Base-by-base conservation (phyloP, 2,888 invertebrate species). In the Microplitis deprimator region DNA sequence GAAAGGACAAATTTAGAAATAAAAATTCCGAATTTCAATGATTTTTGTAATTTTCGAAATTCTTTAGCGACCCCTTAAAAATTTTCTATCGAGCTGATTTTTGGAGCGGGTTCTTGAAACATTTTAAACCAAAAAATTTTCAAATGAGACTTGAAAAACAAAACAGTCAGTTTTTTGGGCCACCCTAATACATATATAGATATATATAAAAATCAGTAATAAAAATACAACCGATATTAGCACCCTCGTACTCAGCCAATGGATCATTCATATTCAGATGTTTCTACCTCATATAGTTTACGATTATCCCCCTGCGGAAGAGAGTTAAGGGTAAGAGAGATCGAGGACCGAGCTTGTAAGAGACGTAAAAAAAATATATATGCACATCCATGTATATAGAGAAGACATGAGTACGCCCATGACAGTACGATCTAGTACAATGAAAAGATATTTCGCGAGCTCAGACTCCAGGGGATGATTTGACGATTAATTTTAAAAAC, bases 281-380 rank as follows among this genome's bases (percentile, higher is more conserved):
- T 86, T 88, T 88, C 88, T 88, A 87, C 84, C 85, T 87, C 88
- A 87, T 88, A 85, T 88, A 87, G 83, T 87, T 88, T 88, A 87
- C 85, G 87, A 86, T 86, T 84, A 81, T 82, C 78, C 78, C 50
- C 69, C 75, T 41, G 38, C 65, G 62, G 38, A 13, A 64, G 69
- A 69, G 29, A 29, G 29, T 29, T 29, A 29, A 29, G 29, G 29
- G 29, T 29, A 29, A 29, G 29, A 29, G 29, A 29, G 29, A 29
- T 2, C 29, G 29, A 29, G 29, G 4, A 29, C 29, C 29, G 29
- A 29, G 29, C 29, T 4, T 29, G 29, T 4, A 4, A 29, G 29
- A 29, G 29, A 29, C 29, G 20, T 20, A 29, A 70, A 59, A 39
- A 50, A 70, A 60, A 60, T 38, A 60, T 41, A 68, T 39, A 59